Evolutionary conservation across 2,888 invertebrate genomes (phyloP), one percentile per base, ranked within the genome.

Genomic region (Eupithecia centaureata): DNA sequence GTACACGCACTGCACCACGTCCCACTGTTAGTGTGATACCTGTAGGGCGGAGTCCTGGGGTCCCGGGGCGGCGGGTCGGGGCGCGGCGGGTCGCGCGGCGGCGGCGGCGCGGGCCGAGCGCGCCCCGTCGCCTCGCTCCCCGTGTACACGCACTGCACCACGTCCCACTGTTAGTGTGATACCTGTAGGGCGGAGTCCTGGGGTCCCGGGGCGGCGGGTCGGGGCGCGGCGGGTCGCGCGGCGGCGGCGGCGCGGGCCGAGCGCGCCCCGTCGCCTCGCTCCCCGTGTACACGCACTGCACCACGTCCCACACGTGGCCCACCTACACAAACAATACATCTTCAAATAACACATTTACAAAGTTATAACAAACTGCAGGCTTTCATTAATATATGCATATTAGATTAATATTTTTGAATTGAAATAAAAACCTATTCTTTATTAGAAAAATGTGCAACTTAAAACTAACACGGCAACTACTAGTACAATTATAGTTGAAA

Each of bases 281-380:
- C 56, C 81, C 82, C 47, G 76, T 63, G 83, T 83, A 88, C 84
- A 85, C 85, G 72, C 82, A 80, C 18, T 80, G 80, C 68, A 90
- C 84, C 75, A 90, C 84, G 74, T 86, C 85, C 92, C 91, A 92
- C 82, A 92, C 90, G 85, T 90, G 92, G 15, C 82, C 82, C 77
- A 86, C 87, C 89, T 93, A 27, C 15, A 7, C 71, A 28, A 25
- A 56, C 56, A 30, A 56, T 4, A 30, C 42, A 18, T 42, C 8
- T 42, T 18, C 18, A 38, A n/a, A 38, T n/a, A n/a, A n/a, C n/a
- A n/a, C n/a, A n/a, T n/a, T n/a, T n/a, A n/a, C n/a, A n/a, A n/a
- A n/a, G n/a, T n/a, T n/a, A n/a, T n/a, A n/a, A n/a, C n/a, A n/a
- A n/a, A n/a, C n/a, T n/a, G n/a, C n/a, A n/a, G n/a, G n/a, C n/a